phyloP scores from a whole-genome alignment of 2,888 invertebrate species.

The Lasioglossum marginatum region DNA sequence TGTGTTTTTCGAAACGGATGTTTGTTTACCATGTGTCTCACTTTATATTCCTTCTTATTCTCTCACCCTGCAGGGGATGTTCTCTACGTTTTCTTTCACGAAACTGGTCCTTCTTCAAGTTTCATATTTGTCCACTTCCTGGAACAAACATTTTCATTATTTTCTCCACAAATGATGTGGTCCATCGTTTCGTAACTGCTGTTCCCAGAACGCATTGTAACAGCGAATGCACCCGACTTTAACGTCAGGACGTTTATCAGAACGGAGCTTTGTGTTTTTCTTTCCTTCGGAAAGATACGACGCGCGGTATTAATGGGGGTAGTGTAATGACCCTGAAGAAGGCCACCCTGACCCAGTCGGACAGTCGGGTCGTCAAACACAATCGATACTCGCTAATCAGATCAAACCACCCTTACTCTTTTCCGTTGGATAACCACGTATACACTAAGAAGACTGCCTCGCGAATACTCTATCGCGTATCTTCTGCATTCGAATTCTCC shows the following conservation, averaged over 20 bases:
- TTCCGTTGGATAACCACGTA: conserved; percentile 49
- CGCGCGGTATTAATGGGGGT: conserved; percentile 49
- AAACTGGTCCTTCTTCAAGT: not conserved
- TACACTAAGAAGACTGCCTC: conserved; percentile 27
- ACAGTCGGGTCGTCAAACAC: conserved; percentile 77
- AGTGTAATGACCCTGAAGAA: conserved; percentile 72
- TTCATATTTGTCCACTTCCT: too few relatives aligned
- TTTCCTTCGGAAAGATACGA: not conserved
- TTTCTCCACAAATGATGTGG: not conserved
- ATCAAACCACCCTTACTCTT: conserved; percentile 77
- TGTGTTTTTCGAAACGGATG: too few relatives aligned
- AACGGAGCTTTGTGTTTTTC: not conserved
- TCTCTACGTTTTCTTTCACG: not conserved
- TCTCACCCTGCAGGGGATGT: too few relatives aligned
- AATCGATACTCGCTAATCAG: conserved; percentile 82
- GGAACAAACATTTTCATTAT: not conserved
- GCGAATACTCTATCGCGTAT: conserved; percentile 25
- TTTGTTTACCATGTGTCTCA: not conserved
- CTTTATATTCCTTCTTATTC: not conserved
- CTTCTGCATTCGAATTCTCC: not conserved
- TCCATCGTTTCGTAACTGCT: not conserved
- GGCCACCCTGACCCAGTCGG: conserved; percentile 78
- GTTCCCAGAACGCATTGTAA: not conserved
- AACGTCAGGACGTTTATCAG: not conserved
- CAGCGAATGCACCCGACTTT: not conserved